phyloP scores from a whole-genome alignment of 2,113 vertebrate species.

The Siniperca chuatsi region DNA sequence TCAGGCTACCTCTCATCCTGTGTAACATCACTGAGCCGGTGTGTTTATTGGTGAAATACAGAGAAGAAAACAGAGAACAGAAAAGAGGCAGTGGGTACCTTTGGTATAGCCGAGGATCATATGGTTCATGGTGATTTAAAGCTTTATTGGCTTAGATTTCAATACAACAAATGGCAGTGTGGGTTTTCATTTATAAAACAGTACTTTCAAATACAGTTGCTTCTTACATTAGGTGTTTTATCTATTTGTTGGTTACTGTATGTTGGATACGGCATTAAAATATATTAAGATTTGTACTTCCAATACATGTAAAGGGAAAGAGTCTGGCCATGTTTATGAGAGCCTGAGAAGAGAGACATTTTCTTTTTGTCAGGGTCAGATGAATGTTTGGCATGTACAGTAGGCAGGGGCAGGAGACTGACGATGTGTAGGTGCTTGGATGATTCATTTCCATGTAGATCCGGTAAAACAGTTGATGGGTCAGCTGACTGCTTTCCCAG shows the following conservation, averaged over 20 bases:
- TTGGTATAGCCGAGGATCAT: constrained; percentile 69
- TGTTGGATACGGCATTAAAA: constrained; percentile 68
- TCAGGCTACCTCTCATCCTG: constrained; percentile 25
- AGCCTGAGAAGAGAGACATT: constrained; percentile 79
- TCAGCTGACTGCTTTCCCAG: constrained; percentile 59
- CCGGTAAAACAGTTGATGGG: constrained; percentile 59
- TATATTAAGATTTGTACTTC: constrained; percentile 66
- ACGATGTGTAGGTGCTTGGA: constrained; percentile 48
- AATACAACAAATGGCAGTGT: constrained; percentile 86
- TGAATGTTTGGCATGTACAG: constrained; percentile 56
- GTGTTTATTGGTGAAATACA: constrained; percentile 47
- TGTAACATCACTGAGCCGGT: constrained; percentile 14
- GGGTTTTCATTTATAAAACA: constrained; percentile 82
- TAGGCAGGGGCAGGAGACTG: constrained; percentile 51
- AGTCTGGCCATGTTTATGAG: constrained; percentile 68
- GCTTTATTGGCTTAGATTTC: constrained; percentile 84
- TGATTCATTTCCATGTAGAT: constrained; percentile 60
- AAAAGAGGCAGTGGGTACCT: constrained; percentile 61
- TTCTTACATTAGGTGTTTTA: constrained; percentile 61
- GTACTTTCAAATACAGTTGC: constrained; percentile 79
- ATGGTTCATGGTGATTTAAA: constrained; percentile 80
- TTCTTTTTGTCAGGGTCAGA: constrained; percentile 63
- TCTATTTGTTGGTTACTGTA: constrained; percentile 58
- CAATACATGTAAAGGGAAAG: constrained; percentile 74
- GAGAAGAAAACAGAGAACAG: constrained; percentile 64